phyloP scores from a whole-genome alignment of 53 echinoderm and acorn worm genomes.

The Hippasteria phrygiana region DNA sequence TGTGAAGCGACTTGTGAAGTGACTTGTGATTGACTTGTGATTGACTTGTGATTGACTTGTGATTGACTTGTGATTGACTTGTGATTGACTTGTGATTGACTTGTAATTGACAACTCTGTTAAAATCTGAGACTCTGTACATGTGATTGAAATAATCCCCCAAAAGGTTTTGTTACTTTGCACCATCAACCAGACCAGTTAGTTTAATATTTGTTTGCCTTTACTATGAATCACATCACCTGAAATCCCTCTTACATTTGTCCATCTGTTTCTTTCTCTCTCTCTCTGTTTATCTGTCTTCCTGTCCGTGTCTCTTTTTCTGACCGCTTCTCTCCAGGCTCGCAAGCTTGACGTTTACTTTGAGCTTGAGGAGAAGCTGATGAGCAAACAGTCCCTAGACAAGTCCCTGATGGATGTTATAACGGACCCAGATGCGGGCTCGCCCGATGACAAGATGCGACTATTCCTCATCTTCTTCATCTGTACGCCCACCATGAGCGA shows the following conservation, averaged over 20 bases:
- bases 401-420: conserved; percentile 93
- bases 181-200: no score
- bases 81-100: no score
- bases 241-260: background rate
- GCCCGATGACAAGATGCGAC: conserved; percentile 95
- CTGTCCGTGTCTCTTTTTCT: conserved; percentile 1
- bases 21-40: no score
- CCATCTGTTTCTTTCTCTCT: background rate
- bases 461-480: conserved; percentile 96
- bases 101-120: no score
- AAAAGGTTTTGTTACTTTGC: no score
- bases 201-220: no score
- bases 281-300: background rate
- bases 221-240: no score
- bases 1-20: no score
- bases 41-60: no score
- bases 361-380: conserved; percentile 98
- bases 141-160: no score
- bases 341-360: conserved; percentile 98
- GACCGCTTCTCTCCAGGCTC: conserved; percentile 61
- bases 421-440: conserved; percentile 93
- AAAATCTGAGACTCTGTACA: no score
- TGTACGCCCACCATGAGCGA: conserved; percentile 86
- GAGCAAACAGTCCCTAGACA: conserved; percentile 95
- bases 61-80: no score